These are phyloP conservation scores for Pheucticus melanocephalus DNA, from an alignment of 2,113 vertebrate genomes.

Conservation along the genomic window DNA sequence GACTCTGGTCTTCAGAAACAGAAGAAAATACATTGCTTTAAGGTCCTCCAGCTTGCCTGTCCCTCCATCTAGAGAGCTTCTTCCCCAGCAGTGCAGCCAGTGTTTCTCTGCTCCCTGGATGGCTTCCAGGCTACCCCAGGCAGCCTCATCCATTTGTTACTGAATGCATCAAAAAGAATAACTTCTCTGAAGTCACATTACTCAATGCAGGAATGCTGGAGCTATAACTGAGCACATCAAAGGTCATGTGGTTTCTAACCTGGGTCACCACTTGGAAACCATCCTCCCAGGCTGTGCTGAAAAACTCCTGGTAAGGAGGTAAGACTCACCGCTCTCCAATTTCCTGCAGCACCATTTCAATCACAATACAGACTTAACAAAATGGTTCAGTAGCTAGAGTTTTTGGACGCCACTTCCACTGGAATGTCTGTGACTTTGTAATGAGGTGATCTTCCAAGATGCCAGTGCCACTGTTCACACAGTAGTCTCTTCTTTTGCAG, in stretches of 20 bases:
- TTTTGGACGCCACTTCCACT: rapidly evolving
- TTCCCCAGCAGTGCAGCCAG: not conserved
- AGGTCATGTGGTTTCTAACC: not conserved
- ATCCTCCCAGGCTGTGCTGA: not conserved
- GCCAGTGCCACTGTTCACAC: rapidly evolving
- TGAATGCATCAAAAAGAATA: not conserved
- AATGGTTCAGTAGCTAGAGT: not conserved
- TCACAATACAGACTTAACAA: not conserved
- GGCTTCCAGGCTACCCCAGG: not conserved
- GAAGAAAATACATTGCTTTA: not conserved
- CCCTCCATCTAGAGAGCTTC: not conserved
- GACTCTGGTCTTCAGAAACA: not conserved
- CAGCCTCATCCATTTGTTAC: not conserved
- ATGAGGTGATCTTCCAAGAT: not conserved
- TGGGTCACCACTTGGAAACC: not conserved
- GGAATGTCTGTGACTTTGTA: not conserved
- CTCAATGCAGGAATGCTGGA: not conserved
- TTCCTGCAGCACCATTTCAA: not conserved
- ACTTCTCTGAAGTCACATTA: rapidly evolving
- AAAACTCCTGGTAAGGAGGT: not conserved
- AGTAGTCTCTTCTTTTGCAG: not conserved
- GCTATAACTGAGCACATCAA: too few relatives aligned
- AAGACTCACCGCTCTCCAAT: not conserved
- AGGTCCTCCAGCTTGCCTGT: not conserved
- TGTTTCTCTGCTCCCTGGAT: not conserved